These are phyloP conservation scores for Manduca sexta DNA, from an alignment of 1,140 invertebrate species.

Conservation along the genomic window DNA sequence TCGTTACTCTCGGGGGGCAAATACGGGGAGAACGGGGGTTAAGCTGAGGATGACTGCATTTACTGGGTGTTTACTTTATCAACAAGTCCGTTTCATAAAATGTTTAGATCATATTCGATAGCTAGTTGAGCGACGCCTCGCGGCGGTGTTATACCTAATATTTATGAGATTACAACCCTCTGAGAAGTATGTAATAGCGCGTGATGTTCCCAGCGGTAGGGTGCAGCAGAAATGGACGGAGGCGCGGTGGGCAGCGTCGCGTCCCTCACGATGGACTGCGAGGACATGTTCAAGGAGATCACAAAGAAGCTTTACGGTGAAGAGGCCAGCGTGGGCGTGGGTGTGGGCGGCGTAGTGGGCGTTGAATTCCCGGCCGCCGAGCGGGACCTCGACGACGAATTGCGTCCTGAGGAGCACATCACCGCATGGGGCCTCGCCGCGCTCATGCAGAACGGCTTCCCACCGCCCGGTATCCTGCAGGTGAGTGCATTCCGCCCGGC, in stretches of 20 bases:
- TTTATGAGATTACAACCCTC: too few relatives aligned
- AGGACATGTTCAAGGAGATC: conserved; percentile 85
- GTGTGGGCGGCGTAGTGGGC: conserved; percentile 40
- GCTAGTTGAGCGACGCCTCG: too few relatives aligned
- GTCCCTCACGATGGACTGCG: conserved; percentile 69
- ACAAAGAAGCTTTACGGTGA: conserved; percentile 92
- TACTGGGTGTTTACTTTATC: too few relatives aligned
- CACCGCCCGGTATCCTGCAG: conserved; percentile 74
- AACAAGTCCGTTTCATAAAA: too few relatives aligned
- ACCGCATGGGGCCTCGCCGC: conserved; percentile 81
- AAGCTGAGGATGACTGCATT: too few relatives aligned
- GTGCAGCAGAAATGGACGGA: conserved; percentile 33
- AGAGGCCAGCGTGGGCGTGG: conserved; percentile 74
- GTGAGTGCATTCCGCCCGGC: conserved; percentile 5
- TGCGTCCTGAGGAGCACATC: conserved; percentile 79
- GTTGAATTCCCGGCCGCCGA: conserved; percentile 67
- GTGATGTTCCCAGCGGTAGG: neutral
- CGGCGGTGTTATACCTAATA: neutral
- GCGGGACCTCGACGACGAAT: conserved; percentile 66
- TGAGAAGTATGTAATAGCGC: neutral
- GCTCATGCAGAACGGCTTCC: conserved; percentile 82
- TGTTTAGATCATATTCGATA: too few relatives aligned
- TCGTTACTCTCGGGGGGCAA: too few relatives aligned
- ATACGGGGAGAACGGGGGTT: too few relatives aligned
- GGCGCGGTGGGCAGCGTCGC: conserved; percentile 46